These are phyloP conservation scores for Mesembrinibis cayennensis DNA, from an alignment of 2,113 vertebrate genomes.

Conservation along the genomic window DNA sequence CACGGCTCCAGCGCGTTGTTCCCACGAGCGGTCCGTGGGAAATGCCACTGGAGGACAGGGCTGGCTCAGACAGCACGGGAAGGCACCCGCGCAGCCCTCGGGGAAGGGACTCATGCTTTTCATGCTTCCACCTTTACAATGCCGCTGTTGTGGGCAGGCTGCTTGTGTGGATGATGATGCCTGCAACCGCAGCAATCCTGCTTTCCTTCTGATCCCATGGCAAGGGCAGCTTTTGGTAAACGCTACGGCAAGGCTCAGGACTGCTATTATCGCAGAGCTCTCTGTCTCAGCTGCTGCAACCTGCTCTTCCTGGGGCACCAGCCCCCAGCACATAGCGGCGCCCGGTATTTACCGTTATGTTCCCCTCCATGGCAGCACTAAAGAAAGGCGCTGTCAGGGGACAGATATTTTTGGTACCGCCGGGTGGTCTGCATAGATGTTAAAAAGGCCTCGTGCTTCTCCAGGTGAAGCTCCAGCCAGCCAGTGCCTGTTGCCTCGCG, in stretches of 20 bases:
- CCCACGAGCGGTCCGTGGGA: accelerated
- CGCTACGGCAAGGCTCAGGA: not conserved
- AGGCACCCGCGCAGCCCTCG: not conserved
- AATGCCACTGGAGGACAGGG: not conserved
- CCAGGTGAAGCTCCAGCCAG: not conserved
- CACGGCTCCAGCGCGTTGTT: accelerated
- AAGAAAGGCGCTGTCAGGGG: not conserved
- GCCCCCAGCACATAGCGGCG: not conserved
- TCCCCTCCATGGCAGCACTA: not conserved
- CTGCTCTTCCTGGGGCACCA: conserved; percentile 45
- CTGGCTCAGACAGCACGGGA: not conserved
- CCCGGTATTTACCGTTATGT: conserved; percentile 47
- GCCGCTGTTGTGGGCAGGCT: not conserved
- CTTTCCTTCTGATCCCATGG: not conserved
- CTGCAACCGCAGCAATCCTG: not conserved
- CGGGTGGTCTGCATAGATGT: not conserved
- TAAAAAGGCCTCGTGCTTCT: not conserved
- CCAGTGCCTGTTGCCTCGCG: not conserved
- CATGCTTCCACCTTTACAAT: not conserved
- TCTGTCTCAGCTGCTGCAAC: conserved; percentile 50
- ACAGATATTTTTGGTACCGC: not conserved
- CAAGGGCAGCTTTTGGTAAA: conserved; percentile 5
- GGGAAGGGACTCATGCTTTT: not conserved
- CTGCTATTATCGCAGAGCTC: not conserved
- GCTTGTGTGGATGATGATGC: not conserved